Conservation (phyloP, 2,797 vertebrate genomes). For the Halcyon smyrnensis region DNA sequence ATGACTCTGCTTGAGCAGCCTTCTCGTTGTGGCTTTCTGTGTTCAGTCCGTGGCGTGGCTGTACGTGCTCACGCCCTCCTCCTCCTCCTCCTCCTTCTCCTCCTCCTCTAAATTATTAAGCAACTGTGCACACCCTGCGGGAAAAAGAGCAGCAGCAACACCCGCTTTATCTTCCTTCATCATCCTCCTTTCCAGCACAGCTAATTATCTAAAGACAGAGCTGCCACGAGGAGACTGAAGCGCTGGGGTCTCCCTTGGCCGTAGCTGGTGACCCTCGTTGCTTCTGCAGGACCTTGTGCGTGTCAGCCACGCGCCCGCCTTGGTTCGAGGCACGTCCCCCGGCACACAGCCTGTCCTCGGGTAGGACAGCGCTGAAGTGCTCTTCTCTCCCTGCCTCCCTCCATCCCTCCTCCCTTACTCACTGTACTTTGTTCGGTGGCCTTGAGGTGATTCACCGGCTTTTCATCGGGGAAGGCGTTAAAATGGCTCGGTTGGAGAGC, state of each 20-base stretch:
- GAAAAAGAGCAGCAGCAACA: slow-evolving; percentile 7
- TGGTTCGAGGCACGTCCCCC: not conserved
- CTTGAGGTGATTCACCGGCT: not conserved
- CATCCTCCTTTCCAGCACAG: slow-evolving; percentile 26
- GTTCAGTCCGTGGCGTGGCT: not conserved
- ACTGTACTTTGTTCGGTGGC: not conserved
- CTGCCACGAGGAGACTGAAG: not conserved
- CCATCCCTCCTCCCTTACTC: not conserved
- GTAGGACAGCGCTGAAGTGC: not conserved
- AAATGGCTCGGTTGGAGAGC: not conserved
- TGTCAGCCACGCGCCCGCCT: not conserved
- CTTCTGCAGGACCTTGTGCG: not conserved
- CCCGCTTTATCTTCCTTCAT: slow-evolving; percentile 27
- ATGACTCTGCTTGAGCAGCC: not conserved
- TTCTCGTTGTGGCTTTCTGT: not conserved
- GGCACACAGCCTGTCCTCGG: not conserved
- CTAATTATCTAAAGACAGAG: slow-evolving; percentile 5
- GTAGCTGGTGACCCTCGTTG: not conserved
- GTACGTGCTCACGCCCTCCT: not conserved
- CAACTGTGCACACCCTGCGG: slow-evolving; percentile 13
- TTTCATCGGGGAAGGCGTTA: not conserved
- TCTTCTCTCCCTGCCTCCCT: not conserved
- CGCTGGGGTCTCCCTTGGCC: not conserved
- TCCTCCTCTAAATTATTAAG: slow-evolving; percentile 57
- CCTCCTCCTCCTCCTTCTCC: not conserved